A percentile compares a stretch with the other conserved stretches of the same genome.
Evolutionary conservation across 1,140 invertebrate species (phyloP).

Genomic region (Nomia melanderi): DNA sequence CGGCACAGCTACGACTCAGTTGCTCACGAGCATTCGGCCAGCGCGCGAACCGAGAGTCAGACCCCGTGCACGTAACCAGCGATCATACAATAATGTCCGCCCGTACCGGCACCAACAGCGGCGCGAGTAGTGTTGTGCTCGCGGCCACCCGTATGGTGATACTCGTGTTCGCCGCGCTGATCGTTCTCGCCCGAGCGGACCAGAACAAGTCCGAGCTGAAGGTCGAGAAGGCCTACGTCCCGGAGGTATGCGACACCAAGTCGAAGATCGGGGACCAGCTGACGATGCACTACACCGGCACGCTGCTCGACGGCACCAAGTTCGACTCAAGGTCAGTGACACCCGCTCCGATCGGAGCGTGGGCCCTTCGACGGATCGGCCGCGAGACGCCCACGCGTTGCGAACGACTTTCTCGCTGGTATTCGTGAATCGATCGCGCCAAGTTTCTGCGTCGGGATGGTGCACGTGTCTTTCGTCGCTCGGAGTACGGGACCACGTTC

Average conservation of each 20-base stretch:
- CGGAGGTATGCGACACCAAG: slow-evolving; percentile 90
- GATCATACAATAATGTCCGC: no score
- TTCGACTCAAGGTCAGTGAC: slow-evolving; percentile 94
- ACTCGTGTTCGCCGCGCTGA: slow-evolving; percentile 35
- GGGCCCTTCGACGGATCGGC: no score
- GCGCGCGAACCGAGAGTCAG: slow-evolving; percentile 24
- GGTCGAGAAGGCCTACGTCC: slow-evolving; percentile 89
- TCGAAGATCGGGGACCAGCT: slow-evolving; percentile 94
- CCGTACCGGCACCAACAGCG: slow-evolving; percentile 20
- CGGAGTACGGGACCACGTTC: no score
- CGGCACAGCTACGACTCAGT: slow-evolving; percentile 64
- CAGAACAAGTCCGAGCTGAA: slow-evolving; percentile 83
- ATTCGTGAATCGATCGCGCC: no score
- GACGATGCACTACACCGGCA: slow-evolving; percentile 97
- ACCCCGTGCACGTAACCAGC: no score
- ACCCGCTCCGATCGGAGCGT: background rate
- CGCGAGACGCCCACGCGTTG: background rate
- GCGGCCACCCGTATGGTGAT: slow-evolving; percentile 54
- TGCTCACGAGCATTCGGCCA: slow-evolving; percentile 69
- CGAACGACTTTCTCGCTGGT: no score
- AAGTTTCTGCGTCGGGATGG: no score
- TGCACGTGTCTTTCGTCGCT: no score
- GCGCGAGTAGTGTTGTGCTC: slow-evolving; percentile 54
- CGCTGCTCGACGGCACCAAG: slow-evolving; percentile 92
- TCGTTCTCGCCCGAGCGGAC: slow-evolving; percentile 48